phyloP scores from a whole-genome alignment of 2,113 vertebrate species.

The Phoxinus phoxinus region DNA sequence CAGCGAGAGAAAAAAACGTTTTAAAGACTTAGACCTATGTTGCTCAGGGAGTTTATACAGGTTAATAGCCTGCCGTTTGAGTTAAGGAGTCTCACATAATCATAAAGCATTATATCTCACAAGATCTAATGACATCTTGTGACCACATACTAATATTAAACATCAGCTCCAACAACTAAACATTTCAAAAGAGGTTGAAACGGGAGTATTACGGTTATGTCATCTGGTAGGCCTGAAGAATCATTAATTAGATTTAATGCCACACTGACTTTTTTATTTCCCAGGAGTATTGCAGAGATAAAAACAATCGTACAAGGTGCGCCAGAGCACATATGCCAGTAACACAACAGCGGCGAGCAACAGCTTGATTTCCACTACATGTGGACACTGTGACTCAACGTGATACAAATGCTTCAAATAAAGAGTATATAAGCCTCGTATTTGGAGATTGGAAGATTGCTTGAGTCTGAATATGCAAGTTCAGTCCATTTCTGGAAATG shows the following conservation, averaged over 20 bases:
- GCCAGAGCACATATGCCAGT: background rate
- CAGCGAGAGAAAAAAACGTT: slow-evolving; percentile 51
- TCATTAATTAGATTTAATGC: slow-evolving; percentile 35
- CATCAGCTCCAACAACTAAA: background rate
- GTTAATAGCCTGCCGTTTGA: background rate
- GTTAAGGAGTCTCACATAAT: background rate
- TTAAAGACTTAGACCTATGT: slow-evolving; percentile 42
- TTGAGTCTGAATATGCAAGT: too few species aligned
- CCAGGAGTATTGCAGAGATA: slow-evolving; percentile 5
- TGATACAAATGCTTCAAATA: background rate
- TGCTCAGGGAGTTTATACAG: background rate
- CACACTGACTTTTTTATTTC: slow-evolving; percentile 61
- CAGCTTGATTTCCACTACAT: slow-evolving; percentile 3
- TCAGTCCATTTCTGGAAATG: too few species aligned
- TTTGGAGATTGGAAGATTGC: background rate
- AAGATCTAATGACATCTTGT: background rate
- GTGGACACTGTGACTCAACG: background rate
- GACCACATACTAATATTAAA: background rate
- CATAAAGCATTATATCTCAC: background rate
- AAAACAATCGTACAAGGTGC: slow-evolving; percentile 1
- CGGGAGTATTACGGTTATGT: background rate
- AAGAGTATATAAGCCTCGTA: background rate
- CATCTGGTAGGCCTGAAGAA: background rate
- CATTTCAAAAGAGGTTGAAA: background rate
- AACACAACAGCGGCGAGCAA: slow-evolving; percentile 6